Conservation (phyloP, 2,888 invertebrate genomes). For the Arctia plantaginis region DNA sequence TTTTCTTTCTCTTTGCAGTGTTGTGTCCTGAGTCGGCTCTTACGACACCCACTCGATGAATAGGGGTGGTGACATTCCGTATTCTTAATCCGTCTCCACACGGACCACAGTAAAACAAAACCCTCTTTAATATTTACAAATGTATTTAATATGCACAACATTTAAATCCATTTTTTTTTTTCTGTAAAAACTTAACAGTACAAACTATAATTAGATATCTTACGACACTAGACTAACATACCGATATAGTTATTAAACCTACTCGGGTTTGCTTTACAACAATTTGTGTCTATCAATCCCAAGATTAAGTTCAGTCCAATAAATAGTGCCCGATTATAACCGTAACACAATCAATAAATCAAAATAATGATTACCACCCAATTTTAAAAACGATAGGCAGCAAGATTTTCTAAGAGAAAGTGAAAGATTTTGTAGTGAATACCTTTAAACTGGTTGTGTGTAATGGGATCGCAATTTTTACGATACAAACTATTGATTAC, state of each 20-base stretch:
- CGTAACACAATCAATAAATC: constrained; percentile 68
- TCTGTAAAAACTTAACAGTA: background rate
- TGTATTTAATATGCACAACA: no score
- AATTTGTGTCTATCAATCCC: constrained; percentile 16
- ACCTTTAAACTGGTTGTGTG: constrained; percentile 74
- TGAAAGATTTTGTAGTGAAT: constrained; percentile 81
- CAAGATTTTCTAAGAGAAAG: constrained; percentile 81
- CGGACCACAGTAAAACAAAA: no score
- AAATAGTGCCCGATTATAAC: constrained; percentile 47
- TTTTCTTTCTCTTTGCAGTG: no score
- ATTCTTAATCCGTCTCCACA: no score
- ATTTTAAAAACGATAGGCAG: constrained; percentile 61
- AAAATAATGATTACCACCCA: constrained; percentile 72
- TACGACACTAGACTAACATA: background rate
- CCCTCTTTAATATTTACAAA: no score
- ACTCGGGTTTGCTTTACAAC: background rate
- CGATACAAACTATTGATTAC: constrained; percentile 60
- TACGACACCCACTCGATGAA: no score
- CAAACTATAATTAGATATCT: background rate
- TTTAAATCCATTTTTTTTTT: no score
- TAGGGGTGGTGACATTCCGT: no score
- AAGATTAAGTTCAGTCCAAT: constrained; percentile 35
- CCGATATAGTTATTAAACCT: background rate
- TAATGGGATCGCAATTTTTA: constrained; percentile 68
- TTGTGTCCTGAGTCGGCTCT: no score